Evolutionary conservation across 2,888 invertebrate genomes (phyloP).

Genomic region (Leptopilina myrica): DNA sequence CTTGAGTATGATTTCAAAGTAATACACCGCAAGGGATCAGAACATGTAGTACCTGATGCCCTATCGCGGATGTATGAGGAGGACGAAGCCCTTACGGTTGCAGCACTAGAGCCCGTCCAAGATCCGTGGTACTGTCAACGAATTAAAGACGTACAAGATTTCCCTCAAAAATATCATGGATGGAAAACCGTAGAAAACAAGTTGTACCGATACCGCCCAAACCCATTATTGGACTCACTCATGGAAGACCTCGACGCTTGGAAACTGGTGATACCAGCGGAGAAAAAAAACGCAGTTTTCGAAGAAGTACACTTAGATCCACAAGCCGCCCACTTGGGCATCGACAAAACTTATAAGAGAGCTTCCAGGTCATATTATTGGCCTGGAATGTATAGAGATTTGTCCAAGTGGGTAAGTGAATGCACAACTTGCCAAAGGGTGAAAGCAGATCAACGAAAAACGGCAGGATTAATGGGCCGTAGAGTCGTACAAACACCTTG

Average conservation of each 20-base stretch:
- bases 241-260: conserved; percentile 50
- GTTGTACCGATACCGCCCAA: conserved; percentile 44
- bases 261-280: conserved; percentile 47
- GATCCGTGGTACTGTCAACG: conserved; percentile 46
- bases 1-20: conserved; percentile 52
- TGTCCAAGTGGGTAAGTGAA: conserved; percentile 1
- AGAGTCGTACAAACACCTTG: conserved; percentile 32
- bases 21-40: conserved; percentile 45
- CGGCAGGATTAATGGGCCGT: conserved; percentile 41
- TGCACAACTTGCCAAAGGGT: conserved; percentile 32
- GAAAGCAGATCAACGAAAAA: conserved; percentile 34
- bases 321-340: conserved; percentile 10
- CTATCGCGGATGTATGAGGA: conserved; percentile 49
- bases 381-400: conserved; percentile 39
- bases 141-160: conserved; percentile 16
- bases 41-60: conserved; percentile 50
- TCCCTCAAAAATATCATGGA: conserved; percentile 42
- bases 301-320: not conserved
- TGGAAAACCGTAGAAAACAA: conserved; percentile 43
- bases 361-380: conserved; percentile 29
- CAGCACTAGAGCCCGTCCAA: not conserved
- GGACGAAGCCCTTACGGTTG: not conserved
- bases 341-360: conserved; percentile 39
- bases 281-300: not conserved
- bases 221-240: conserved; percentile 5